Percentiles rank a stretch among this genome's conserved stretches.
Evolutionary conservation across 2,888 invertebrate species (phyloP).

Genomic region (Conus canariensis): DNA sequence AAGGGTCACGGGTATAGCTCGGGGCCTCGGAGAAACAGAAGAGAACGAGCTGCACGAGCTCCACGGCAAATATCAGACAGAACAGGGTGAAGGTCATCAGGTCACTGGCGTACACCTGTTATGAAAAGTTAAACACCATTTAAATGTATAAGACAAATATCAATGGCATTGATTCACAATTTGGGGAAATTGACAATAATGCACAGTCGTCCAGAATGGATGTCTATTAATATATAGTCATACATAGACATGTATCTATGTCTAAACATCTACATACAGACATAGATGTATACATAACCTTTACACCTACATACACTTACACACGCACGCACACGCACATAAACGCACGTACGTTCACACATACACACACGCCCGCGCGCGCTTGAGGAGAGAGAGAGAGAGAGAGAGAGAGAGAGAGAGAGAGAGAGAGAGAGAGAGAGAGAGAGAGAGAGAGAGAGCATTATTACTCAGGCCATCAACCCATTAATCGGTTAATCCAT

Average conservation of each 20-base stretch:
- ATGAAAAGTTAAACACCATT: background rate
- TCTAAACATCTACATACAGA: background rate
- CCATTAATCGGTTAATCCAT: too few species aligned
- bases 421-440: too few species aligned
- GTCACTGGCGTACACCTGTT: slow-evolving; percentile 55
- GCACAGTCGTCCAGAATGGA: too few species aligned
- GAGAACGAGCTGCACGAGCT: slow-evolving; percentile 41
- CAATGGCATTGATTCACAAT: too few species aligned
- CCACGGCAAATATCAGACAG: slow-evolving; percentile 39
- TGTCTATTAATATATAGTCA: background rate
- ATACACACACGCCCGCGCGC: background rate
- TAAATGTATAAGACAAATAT: too few species aligned
- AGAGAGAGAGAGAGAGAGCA: too few species aligned
- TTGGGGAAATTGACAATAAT: too few species aligned
- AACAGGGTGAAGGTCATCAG: slow-evolving; percentile 43
- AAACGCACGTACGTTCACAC: background rate
- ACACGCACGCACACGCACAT: background rate
- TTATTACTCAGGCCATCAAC: too few species aligned
- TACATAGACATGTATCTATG: background rate
- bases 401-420: too few species aligned
- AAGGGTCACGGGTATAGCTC: background rate
- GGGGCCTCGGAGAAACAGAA: slow-evolving; percentile 45
- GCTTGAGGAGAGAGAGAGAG: too few species aligned
- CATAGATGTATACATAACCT: background rate
- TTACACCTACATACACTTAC: background rate